Conservation (phyloP, 2,113 vertebrate genomes). For the Todiramphus saurophagus region DNA sequence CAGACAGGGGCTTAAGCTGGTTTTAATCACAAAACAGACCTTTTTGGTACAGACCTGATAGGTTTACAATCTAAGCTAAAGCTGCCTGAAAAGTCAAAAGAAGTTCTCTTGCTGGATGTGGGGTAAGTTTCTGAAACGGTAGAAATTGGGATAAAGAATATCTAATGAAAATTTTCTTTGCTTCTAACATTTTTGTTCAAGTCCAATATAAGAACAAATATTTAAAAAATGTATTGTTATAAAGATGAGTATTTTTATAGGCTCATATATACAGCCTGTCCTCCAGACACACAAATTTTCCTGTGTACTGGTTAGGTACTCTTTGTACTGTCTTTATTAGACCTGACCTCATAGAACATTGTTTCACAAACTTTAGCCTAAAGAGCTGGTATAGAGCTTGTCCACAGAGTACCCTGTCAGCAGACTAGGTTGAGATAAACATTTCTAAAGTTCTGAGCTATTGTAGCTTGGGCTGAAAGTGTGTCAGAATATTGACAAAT, state of each 20-base stretch:
- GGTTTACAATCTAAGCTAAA: not conserved
- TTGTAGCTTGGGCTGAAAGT: not conserved
- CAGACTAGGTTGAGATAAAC: not conserved
- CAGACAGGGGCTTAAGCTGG: not conserved
- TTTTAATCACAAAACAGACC: not conserved
- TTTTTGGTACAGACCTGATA: not conserved
- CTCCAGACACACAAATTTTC: not conserved
- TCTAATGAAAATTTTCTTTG: not conserved
- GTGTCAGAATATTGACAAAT: not conserved
- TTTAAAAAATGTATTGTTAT: not conserved
- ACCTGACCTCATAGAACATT: not conserved
- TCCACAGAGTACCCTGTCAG: not conserved
- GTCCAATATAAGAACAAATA: not conserved
- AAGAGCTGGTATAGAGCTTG: not conserved
- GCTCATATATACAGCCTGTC: not conserved
- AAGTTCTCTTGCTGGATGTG: not conserved
- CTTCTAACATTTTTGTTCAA: not conserved
- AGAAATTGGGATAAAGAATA: not conserved
- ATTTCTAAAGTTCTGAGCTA: not conserved
- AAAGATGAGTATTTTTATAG: not conserved
- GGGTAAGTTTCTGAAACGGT: not conserved
- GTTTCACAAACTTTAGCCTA: not conserved
- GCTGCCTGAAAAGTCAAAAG: not conserved
- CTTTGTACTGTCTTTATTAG: not conserved
- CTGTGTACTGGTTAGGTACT: not conserved